phyloP scores from a whole-genome alignment of 1,140 invertebrate genomes.

The Bombus vancouverensis region DNA sequence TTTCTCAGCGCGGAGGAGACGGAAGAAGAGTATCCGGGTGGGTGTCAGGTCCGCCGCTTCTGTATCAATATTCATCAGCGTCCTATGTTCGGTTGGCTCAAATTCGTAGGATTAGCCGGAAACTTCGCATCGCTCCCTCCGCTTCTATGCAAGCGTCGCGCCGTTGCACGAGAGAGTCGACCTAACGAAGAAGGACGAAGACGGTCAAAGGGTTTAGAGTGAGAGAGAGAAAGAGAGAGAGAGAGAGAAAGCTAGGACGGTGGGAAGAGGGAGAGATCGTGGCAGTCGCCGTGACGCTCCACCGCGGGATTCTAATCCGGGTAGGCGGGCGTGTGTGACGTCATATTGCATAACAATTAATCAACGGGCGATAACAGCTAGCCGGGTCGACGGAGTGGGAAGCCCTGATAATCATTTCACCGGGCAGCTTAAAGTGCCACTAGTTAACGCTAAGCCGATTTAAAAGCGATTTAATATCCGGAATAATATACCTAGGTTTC shows the following conservation, averaged over 20 bases:
- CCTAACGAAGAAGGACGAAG: slow-evolving; percentile 38
- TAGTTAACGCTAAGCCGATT: slow-evolving; percentile 84
- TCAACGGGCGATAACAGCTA: slow-evolving; percentile 82
- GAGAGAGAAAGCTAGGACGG: neutral
- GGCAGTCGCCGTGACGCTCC: slow-evolving; percentile 67
- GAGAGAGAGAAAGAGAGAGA: slow-evolving; percentile 20
- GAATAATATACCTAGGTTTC: slow-evolving; percentile 77
- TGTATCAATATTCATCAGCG: slow-evolving; percentile 83
- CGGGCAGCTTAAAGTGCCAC: slow-evolving; percentile 83
- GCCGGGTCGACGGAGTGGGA: slow-evolving; percentile 79
- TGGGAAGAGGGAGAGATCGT: slow-evolving; percentile 51
- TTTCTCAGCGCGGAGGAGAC: slow-evolving; percentile 61
- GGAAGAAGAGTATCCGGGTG: slow-evolving; percentile 46
- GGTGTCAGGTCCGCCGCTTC: slow-evolving; percentile 50
- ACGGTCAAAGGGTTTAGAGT: slow-evolving; percentile 9
- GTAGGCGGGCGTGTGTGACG: slow-evolving; percentile 75
- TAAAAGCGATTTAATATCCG: slow-evolving; percentile 83
- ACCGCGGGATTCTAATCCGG: slow-evolving; percentile 79
- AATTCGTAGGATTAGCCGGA: slow-evolving; percentile 81
- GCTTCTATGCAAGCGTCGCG: slow-evolving; percentile 45
- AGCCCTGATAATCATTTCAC: slow-evolving; percentile 83
- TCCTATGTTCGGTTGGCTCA: slow-evolving; percentile 82
- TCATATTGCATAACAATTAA: slow-evolving; percentile 84
- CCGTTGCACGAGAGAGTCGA: slow-evolving; percentile 18
- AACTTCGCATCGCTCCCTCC: slow-evolving; percentile 77